Percentiles rank a stretch among this genome's conserved stretches.
Evolutionary conservation across 2,113 vertebrate species (phyloP).

Genomic region (Boulengeromyrus knoepffleri): DNA sequence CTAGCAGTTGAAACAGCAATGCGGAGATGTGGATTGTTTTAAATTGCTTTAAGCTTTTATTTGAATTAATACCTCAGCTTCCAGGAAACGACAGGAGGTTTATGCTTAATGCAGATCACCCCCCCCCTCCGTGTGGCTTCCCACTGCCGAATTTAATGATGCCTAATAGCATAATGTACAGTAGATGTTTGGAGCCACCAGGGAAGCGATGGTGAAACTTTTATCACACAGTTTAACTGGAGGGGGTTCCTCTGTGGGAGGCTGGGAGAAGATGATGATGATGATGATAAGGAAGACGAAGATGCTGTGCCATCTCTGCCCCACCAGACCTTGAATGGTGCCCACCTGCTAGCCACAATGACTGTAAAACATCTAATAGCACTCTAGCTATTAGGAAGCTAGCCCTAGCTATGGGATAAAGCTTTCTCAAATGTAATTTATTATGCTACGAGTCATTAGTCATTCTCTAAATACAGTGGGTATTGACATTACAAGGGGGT

Average conservation of each 20-base stretch:
- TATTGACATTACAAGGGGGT: neutral
- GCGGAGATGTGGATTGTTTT: constrained; percentile 17
- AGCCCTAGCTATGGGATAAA: neutral
- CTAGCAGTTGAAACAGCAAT: neutral
- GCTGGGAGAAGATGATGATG: neutral
- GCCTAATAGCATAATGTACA: constrained; percentile 11
- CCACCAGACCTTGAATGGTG: neutral
- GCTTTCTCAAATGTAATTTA: constrained; percentile 9
- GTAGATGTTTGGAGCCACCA: neutral
- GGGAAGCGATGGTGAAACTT: neutral
- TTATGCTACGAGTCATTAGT: constrained; percentile 21
- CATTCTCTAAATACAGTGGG: constrained; percentile 17
- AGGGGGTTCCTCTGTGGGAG: constrained; percentile 1
- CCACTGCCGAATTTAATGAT: constrained; percentile 13
- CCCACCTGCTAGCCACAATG: neutral
- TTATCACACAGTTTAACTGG: constrained; percentile 4
- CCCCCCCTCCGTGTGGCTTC: neutral
- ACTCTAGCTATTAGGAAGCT: neutral
- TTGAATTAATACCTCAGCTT: constrained; percentile 22
- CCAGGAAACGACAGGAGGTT: constrained; percentile 10
- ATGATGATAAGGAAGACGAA: neutral
- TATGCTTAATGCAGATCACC: constrained; percentile 13
- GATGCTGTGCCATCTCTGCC: no score
- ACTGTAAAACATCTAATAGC: neutral
- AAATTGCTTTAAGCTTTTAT: constrained; percentile 24